Percentiles rank a stretch among this genome's conserved stretches.
Conservation (phyloP, 1,140 invertebrate species). For the Hermatobates lingyangjiaoensis region DNA sequence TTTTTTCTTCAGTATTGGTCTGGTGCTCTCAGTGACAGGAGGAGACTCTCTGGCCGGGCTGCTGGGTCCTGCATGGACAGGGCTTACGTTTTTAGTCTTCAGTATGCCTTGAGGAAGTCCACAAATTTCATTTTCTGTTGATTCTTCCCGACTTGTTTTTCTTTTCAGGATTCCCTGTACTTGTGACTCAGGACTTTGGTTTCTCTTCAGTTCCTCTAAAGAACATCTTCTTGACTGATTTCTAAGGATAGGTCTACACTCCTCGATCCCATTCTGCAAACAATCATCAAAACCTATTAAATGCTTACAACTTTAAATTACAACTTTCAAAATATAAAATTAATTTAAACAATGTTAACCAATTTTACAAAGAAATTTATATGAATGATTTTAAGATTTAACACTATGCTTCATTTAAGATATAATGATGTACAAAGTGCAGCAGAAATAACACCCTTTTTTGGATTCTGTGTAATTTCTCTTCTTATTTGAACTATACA, state of each 20-base stretch:
- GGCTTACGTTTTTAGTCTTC: background rate
- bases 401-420: too few relatives aligned
- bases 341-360: too few relatives aligned
- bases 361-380: too few relatives aligned
- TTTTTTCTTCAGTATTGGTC: background rate
- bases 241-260: background rate
- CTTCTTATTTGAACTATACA: too few relatives aligned
- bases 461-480: too few relatives aligned
- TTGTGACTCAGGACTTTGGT: background rate
- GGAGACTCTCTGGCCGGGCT: background rate
- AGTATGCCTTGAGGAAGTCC: background rate
- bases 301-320: too few relatives aligned
- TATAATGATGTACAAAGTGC: too few relatives aligned
- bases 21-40: background rate
- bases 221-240: background rate
- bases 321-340: too few relatives aligned
- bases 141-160: background rate
- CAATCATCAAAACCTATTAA: too few relatives aligned
- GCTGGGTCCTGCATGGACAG: background rate
- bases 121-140: background rate
- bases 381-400: too few relatives aligned
- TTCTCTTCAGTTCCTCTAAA: background rate
- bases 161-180: background rate
- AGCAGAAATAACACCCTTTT: too few relatives aligned
- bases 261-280: background rate